These are phyloP conservation scores for Lacerta agilis DNA, from an alignment of 2,797 vertebrate species.

Conservation along the genomic window DNA sequence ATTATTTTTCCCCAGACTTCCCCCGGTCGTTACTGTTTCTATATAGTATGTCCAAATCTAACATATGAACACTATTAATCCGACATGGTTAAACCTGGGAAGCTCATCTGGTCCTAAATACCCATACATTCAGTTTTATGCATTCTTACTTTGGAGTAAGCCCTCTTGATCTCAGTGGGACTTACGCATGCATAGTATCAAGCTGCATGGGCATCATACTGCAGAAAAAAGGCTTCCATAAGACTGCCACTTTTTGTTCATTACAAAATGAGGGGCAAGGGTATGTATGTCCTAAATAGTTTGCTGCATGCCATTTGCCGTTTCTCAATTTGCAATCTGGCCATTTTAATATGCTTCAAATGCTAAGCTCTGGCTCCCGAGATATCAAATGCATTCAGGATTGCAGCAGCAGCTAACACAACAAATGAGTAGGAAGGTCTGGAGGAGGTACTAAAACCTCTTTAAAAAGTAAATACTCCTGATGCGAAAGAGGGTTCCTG, in stretches of 20 bases:
- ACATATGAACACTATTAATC: not conserved
- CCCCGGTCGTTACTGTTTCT: slow-evolving; percentile 2
- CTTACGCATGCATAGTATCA: not conserved
- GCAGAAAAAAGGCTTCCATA: not conserved
- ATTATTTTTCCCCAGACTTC: not conserved
- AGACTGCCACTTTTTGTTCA: not conserved
- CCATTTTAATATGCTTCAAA: not conserved
- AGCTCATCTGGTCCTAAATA: not conserved
- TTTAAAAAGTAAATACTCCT: not conserved
- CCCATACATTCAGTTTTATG: not conserved
- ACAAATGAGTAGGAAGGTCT: not conserved
- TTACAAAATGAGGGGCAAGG: not conserved
- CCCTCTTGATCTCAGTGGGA: not conserved
- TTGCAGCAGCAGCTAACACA: not conserved
- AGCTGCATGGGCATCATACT: not conserved
- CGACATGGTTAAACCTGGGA: not conserved
- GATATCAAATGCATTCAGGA: not conserved
- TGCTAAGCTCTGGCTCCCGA: not conserved
- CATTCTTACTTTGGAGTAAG: not conserved
- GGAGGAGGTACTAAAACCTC: not conserved
- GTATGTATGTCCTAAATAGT: not conserved
- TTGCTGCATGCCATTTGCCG: not conserved
- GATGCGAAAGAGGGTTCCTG: too few species aligned
- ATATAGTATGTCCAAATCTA: not conserved
- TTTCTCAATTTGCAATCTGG: not conserved